A percentile compares a stretch with the other conserved stretches of the same genome.
These are phyloP conservation scores for Ornithoptera alexandrae DNA, from an alignment of 2,888 invertebrate species.

Conservation along the genomic window DNA sequence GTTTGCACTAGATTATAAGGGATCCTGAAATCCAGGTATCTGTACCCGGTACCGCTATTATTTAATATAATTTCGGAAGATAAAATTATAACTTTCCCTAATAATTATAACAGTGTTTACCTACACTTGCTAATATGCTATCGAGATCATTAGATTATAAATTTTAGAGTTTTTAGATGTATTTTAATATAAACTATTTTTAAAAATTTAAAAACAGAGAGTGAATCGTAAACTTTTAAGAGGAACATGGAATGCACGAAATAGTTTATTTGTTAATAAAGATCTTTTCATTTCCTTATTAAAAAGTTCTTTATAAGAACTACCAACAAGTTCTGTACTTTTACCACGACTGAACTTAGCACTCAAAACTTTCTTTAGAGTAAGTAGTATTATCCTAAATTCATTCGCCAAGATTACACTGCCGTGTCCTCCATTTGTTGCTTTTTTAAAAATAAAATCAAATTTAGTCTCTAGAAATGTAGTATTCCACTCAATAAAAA, in stretches of 20 bases:
- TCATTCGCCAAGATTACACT: conserved; percentile 11
- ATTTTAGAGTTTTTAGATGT: no score
- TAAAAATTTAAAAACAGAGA: no score
- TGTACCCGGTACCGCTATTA: conserved; percentile 8
- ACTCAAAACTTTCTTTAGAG: conserved; percentile 10
- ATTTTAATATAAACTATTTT: no score
- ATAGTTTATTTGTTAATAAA: neutral
- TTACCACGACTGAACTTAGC: conserved; percentile 13
- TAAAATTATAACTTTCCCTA: neutral
- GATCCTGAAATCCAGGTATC: conserved; percentile 33
- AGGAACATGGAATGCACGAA: neutral
- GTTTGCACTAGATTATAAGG: conserved; percentile 74
- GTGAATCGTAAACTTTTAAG: conserved; percentile 2
- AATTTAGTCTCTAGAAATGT: neutral
- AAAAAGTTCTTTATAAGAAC: neutral
- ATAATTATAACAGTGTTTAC: neutral
- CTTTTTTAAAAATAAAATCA: neutral
- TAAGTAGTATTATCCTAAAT: conserved; percentile 8
- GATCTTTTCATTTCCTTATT: neutral
- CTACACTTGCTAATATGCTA: neutral
- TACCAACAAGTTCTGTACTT: neutral
- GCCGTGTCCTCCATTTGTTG: neutral
- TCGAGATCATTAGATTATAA: neutral
- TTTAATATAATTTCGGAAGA: neutral
- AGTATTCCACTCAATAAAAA: neutral